Conservation (phyloP, 2,113 vertebrate genomes). For the Serinus canaria region DNA sequence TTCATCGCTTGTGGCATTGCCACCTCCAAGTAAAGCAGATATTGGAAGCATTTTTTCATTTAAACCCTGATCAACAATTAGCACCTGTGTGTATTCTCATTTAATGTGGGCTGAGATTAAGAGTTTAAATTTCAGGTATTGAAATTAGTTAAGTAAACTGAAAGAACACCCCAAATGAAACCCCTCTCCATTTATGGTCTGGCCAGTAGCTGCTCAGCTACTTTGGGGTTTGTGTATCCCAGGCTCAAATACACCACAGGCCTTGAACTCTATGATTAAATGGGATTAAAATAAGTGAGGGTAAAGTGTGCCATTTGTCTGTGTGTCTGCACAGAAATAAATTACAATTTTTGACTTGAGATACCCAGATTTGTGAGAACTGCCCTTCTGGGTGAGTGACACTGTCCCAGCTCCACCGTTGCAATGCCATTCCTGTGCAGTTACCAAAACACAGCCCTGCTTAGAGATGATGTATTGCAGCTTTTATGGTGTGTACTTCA, state of each 20-base stretch:
- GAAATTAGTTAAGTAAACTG: background rate
- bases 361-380: background rate
- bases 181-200: background rate
- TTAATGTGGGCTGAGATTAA: background rate
- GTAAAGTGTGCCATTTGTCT: background rate
- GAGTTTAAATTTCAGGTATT: background rate
- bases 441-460: background rate
- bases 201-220: background rate
- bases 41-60: background rate
- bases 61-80: background rate
- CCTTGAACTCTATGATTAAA: background rate
- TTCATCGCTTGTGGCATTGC: background rate
- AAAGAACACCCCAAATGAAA: background rate
- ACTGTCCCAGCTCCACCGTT: background rate
- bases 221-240: background rate
- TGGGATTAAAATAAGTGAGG: background rate
- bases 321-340: background rate
- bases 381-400: background rate
- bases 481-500: constrained; percentile 40
- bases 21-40: background rate
- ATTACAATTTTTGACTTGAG: background rate
- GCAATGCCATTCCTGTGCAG: background rate
- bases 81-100: background rate
- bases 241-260: background rate
- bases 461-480: background rate